Percentiles rank a stretch among this genome's conserved stretches.
phyloP scores from a whole-genome alignment of 2,113 vertebrate species.

The Barbus barbus region DNA sequence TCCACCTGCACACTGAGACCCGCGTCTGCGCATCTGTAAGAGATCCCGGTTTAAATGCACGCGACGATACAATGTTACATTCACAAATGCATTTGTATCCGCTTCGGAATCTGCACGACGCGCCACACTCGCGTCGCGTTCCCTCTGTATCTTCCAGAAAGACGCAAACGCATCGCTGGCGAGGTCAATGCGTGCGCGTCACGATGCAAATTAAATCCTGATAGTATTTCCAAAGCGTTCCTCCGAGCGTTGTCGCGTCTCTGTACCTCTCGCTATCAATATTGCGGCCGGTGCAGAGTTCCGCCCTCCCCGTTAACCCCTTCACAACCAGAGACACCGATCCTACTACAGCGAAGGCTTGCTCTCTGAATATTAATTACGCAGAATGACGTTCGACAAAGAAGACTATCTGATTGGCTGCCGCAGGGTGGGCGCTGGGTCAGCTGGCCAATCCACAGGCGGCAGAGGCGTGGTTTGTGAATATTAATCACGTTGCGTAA shows the following conservation, averaged over 20 bases:
- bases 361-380: neutral
- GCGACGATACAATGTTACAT: too few relatives aligned
- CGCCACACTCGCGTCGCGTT: conserved; percentile 7
- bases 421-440: neutral
- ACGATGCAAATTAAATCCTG: neutral
- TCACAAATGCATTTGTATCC: neutral
- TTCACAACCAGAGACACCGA: neutral
- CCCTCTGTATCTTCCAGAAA: neutral
- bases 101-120: neutral
- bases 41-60: neutral
- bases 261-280: conserved; percentile 45
- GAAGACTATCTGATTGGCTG: neutral
- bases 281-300: conserved; percentile 51
- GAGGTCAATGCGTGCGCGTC: neutral
- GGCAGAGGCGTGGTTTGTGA: neutral
- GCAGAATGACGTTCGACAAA: neutral
- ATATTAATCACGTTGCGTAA: neutral
- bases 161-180: neutral
- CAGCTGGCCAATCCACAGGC: neutral
- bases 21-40: neutral
- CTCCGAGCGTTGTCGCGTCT: conserved; percentile 3
- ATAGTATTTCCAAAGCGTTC: neutral
- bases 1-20: neutral
- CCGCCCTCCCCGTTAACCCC: conserved; percentile 63
- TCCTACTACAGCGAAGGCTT: conserved; percentile 11